Conservation (phyloP, 2,113 vertebrate genomes). For the Neogale vison region DNA sequence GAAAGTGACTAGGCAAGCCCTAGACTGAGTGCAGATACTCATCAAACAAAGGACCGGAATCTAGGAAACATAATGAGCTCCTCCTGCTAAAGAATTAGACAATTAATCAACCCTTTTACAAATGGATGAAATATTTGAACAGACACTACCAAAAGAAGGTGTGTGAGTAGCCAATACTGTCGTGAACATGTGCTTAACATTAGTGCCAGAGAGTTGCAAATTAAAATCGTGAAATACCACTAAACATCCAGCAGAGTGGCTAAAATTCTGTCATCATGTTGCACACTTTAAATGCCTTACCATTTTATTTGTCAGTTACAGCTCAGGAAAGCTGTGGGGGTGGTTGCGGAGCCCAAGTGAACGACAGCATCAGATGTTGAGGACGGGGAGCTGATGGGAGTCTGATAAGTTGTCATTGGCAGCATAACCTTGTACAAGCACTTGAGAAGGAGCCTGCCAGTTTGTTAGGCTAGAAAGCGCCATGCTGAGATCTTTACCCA, state of each 20-base stretch:
- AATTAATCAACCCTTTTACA: background rate
- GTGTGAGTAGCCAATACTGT: background rate
- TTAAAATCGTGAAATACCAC: background rate
- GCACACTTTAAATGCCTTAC: background rate
- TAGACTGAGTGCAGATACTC: background rate
- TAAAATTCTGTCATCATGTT: background rate
- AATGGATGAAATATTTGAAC: background rate
- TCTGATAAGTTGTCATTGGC: background rate
- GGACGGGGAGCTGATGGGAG: background rate
- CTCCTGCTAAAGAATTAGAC: background rate
- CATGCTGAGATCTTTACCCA: background rate
- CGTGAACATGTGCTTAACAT: background rate
- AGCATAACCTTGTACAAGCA: background rate
- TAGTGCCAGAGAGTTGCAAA: background rate
- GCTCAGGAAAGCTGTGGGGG: background rate
- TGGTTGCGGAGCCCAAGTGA: background rate
- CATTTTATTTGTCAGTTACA: background rate
- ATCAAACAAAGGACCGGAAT: background rate
- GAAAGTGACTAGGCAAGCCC: background rate
- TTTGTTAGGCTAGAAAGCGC: constrained; percentile 11
- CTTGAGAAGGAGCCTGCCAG: background rate
- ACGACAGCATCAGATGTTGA: background rate
- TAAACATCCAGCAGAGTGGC: background rate
- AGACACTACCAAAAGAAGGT: background rate
- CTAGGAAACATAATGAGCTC: background rate